Percentiles rank a stretch among this genome's conserved stretches.
These are phyloP conservation scores for Paradisaea rubra DNA, from an alignment of 2,113 vertebrate species.

Conservation along the genomic window DNA sequence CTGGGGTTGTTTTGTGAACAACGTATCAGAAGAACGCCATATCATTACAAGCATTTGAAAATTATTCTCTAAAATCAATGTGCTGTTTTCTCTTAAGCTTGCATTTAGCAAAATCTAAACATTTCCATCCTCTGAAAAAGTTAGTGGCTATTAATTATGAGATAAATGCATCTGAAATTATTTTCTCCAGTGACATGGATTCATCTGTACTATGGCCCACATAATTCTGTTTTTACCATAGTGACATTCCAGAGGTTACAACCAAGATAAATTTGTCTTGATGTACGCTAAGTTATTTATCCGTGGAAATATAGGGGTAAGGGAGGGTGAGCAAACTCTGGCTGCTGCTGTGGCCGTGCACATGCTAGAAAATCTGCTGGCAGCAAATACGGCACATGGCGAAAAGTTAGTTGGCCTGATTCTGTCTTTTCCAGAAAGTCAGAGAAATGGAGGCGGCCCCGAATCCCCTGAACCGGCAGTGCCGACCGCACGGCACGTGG, in stretches of 20 bases:
- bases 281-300: background rate
- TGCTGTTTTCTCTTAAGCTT: background rate
- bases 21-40: background rate
- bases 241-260: background rate
- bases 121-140: background rate
- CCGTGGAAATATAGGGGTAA: background rate
- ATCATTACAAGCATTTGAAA: conserved; percentile 14
- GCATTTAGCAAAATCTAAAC: background rate
- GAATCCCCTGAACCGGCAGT: background rate
- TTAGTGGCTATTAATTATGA: background rate
- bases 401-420: conserved; percentile 33
- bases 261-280: conserved; percentile 2
- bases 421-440: conserved; percentile 50
- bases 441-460: accelerated
- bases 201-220: background rate
- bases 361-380: conserved; percentile 36
- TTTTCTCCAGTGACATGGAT: background rate
- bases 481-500: accelerated
- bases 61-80: background rate
- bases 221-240: background rate
- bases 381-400: background rate
- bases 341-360: background rate
- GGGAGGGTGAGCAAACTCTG: background rate
- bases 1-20: background rate
- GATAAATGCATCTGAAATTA: background rate